These are phyloP conservation scores for Heliconius hermathena DNA, from an alignment of 1,140 invertebrate genomes.

Conservation along the genomic window DNA sequence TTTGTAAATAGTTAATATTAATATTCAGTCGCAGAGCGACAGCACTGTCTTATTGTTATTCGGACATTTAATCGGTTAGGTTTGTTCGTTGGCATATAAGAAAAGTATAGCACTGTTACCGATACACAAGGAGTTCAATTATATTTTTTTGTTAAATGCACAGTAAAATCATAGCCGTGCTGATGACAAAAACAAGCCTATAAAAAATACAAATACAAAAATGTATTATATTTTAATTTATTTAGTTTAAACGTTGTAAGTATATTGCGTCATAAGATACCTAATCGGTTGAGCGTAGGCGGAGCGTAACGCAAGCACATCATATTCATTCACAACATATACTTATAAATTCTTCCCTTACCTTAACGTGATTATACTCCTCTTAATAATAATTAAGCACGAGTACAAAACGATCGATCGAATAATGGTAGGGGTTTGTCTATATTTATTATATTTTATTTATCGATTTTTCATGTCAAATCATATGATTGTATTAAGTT, in stretches of 20 bases:
- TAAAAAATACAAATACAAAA: neutral
- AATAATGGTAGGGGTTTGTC: neutral
- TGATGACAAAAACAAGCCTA: neutral
- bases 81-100: constrained; percentile 40
- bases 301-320: constrained; percentile 8
- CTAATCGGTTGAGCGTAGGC: neutral
- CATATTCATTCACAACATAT: neutral
- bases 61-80: constrained; percentile 37
- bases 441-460: neutral
- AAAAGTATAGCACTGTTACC: constrained; percentile 64
- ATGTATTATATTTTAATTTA: constrained; percentile 12
- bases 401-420: neutral
- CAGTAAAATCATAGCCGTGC: neutral
- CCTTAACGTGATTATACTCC: neutral
- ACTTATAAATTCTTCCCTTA: neutral
- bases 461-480: neutral
- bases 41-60: constrained; percentile 21
- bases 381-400: neutral
- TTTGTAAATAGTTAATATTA: constrained; percentile 72
- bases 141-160: neutral
- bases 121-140: constrained; percentile 37
- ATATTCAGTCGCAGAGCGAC: constrained; percentile 72
- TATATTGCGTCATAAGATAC: constrained; percentile 10
- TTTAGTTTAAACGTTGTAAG: neutral
- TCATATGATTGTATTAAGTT: neutral